A percentile compares a stretch with the other conserved stretches of the same genome.
Evolutionary conservation across 2,797 vertebrate genomes (phyloP).

Genomic region (Notamacropus eugenii): DNA sequence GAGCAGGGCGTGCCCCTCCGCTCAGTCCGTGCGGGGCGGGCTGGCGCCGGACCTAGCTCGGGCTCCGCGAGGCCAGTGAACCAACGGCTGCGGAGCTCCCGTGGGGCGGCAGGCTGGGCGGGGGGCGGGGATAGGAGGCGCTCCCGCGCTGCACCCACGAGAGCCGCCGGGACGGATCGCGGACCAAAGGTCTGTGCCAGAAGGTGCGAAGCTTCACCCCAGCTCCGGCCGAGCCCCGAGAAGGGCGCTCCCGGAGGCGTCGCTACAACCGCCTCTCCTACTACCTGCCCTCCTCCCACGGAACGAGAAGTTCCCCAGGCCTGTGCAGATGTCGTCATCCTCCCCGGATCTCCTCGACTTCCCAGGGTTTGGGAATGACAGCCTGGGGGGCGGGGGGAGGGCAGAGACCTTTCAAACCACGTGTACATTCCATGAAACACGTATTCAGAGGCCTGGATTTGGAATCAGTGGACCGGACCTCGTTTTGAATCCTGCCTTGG

Average conservation of each 20-base stretch:
- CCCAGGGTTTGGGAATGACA: neutral
- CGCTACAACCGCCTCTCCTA: neutral
- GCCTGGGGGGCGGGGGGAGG: too few relatives aligned
- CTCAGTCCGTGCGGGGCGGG: neutral
- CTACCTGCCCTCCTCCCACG: neutral
- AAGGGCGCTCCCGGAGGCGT: neutral
- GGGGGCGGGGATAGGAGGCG: neutral
- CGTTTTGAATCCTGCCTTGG: neutral
- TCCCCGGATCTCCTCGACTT: neutral
- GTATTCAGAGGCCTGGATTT: neutral
- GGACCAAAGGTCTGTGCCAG: neutral
- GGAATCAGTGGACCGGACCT: neutral
- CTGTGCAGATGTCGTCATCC: neutral
- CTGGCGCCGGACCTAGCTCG: neutral
- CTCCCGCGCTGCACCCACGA: neutral
- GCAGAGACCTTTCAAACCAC: neutral
- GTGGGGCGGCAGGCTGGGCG: neutral
- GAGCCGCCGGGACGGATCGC: neutral
- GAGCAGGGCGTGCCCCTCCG: neutral
- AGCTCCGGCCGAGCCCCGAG: neutral
- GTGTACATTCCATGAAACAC: neutral
- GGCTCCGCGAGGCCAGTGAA: neutral
- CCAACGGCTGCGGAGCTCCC: neutral
- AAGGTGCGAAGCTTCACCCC: neutral
- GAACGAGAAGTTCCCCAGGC: neutral